Conservation (phyloP, 2,797 vertebrate species). For the Merluccius polli region DNA sequence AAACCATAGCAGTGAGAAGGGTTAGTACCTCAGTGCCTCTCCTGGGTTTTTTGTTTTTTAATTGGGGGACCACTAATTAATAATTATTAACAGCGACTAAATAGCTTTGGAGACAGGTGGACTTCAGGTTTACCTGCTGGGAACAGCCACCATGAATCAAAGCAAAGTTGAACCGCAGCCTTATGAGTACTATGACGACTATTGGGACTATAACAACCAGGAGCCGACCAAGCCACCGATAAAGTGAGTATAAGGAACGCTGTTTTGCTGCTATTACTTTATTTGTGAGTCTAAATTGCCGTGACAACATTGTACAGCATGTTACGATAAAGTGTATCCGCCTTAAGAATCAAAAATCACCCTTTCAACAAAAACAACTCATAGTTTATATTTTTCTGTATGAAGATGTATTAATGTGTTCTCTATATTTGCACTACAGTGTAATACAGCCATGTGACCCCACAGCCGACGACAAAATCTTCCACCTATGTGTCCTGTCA, state of each 20-base stretch:
- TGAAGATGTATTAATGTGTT: not conserved
- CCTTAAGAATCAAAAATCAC: too few species aligned
- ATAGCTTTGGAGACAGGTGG: not conserved
- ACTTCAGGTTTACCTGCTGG: not conserved
- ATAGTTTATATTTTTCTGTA: not conserved
- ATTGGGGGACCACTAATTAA: not conserved
- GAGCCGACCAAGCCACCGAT: conserved; percentile 66
- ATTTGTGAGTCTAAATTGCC: not conserved
- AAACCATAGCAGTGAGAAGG: not conserved
- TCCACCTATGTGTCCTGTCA: conserved; percentile 79
- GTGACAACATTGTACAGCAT: not conserved
- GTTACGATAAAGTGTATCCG: too few species aligned
- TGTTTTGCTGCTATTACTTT: not conserved
- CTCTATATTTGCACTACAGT: conserved; percentile 46
- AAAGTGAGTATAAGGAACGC: conserved; percentile 76
- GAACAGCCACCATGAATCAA: conserved; percentile 60
- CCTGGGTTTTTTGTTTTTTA: not conserved
- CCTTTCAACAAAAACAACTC: too few species aligned
- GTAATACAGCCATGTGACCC: conserved; percentile 76
- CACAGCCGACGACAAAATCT: conserved; percentile 73
- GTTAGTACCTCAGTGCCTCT: not conserved
- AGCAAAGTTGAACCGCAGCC: conserved; percentile 52
- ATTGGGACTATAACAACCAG: conserved; percentile 76
- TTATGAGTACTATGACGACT: conserved; percentile 67
- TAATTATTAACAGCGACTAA: not conserved